Conservation (phyloP, 2,113 vertebrate species). For the Malurus melanocephalus region DNA sequence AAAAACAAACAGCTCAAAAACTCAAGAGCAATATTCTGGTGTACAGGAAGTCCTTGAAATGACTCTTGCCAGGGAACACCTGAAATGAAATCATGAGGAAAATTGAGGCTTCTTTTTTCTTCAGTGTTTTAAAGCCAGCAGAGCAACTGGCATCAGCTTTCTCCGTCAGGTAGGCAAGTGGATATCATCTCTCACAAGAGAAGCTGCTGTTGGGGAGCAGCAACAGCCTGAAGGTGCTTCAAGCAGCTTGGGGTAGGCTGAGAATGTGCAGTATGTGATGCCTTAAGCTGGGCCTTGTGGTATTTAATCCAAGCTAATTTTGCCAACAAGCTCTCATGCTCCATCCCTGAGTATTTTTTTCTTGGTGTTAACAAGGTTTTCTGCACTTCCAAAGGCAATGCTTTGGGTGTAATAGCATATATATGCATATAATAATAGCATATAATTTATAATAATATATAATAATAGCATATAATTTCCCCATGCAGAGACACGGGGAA, state of each 20-base stretch:
- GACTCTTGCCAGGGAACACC: background rate
- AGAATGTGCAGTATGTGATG: accelerated
- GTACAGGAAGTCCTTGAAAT: background rate
- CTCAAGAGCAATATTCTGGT: background rate
- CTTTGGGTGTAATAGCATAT: too few relatives aligned
- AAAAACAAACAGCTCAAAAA: background rate
- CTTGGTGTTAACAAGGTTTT: background rate
- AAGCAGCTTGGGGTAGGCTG: background rate
- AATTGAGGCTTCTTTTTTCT: background rate
- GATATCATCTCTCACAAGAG: background rate
- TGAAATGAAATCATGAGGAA: background rate
- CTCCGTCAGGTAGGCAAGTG: background rate
- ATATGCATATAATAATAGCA: too few relatives aligned
- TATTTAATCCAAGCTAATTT: background rate
- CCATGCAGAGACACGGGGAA: background rate
- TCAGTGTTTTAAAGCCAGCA: background rate
- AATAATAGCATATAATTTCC: too few relatives aligned
- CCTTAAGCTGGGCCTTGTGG: background rate
- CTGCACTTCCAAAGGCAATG: background rate
- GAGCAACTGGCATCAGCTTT: background rate
- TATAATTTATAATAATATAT: too few relatives aligned
- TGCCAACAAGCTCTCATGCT: background rate
- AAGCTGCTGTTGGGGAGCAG: background rate
- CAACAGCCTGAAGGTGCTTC: background rate
- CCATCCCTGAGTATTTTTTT: background rate